Evolutionary conservation across 2,888 invertebrate genomes (phyloP), one percentile per base, ranked within the genome.

Genomic region (Hypsopygia costalis): DNA sequence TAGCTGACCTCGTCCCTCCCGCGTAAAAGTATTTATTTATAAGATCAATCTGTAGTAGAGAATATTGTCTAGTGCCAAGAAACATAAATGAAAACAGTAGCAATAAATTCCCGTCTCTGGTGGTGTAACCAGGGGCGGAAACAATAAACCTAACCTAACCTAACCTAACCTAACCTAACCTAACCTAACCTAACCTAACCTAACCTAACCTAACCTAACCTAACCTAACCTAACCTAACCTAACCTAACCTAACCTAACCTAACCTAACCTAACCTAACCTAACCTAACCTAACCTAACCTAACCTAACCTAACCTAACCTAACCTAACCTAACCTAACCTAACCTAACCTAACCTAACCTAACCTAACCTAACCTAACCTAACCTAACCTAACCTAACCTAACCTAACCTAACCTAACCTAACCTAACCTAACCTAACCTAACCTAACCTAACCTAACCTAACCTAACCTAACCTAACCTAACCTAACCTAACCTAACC

Each of bases 331-430:
- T 40, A 40, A 40, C 43, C 40, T 44, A 44, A 44, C 40, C 43
- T 40, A 44, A 44, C 43, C 43, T 44, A 45, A 44, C 44, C 44
- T 44, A 44, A 44, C 44, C 44, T 44, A 44, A 44, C 44, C 44
- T 44, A 44, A 44, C 44, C 44, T 44, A 44, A 44, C 44, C 44
- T 44, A 44, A 44, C 44, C 40, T 40, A 40, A 40, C 40, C 40
- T 40, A 40, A 40, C 41, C 41, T 41, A 41, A 41, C 41, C 41
- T 42, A 42, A 42, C 42, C 42, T 42, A 42, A 42, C 42, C 42
- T 42, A 42, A 42, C 42, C 42, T 42, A 42, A 42, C 42, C 42
- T 37, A 42, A 34, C 42, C 43, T 38, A 39, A 43, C 39, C 38
- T 25, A 25, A 25, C 29, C 38, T 34, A 30, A 37, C 42, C 44